A percentile compares a stretch with the other conserved stretches of the same genome.
phyloP scores from a whole-genome alignment of 2,888 invertebrate species.

The Ophion slaviceki region DNA sequence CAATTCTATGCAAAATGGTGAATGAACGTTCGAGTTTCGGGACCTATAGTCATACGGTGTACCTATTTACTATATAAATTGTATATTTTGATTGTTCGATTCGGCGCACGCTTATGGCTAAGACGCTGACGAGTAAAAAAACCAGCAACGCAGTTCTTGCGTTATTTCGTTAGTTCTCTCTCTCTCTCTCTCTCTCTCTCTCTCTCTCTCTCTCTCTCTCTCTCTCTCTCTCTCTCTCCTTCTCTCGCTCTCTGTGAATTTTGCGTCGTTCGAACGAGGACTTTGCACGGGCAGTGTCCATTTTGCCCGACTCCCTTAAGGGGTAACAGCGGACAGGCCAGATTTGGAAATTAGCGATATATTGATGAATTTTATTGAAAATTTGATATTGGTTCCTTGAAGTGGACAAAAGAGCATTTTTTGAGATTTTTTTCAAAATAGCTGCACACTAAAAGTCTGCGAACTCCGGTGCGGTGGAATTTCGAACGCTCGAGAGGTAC shows the following conservation, averaged over 20 bases:
- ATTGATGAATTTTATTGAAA: no score
- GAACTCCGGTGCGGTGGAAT: no score
- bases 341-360: no score
- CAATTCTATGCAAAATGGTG: conserved; percentile 12
- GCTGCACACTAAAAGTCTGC: no score
- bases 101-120: conserved; percentile 51
- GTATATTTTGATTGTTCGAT: conserved; percentile 66
- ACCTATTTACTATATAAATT: conserved; percentile 39
- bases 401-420: no score
- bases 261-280: no score
- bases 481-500: no score
- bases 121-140: conserved; percentile 56
- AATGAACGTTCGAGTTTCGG: conserved; percentile 7
- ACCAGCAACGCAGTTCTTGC: conserved; percentile 35
- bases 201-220: conserved; percentile 49
- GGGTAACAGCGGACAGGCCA: no score
- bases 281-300: no score
- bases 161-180: conserved; percentile 19
- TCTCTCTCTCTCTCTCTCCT: conserved; percentile 37
- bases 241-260: conserved; percentile 36
- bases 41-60: conserved; percentile 8
- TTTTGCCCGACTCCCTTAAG: no score
- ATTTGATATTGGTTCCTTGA: no score
- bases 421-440: no score
- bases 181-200: conserved; percentile 52